Conservation (phyloP, 2,113 vertebrate species). For the Urocitellus parryii region DNA sequence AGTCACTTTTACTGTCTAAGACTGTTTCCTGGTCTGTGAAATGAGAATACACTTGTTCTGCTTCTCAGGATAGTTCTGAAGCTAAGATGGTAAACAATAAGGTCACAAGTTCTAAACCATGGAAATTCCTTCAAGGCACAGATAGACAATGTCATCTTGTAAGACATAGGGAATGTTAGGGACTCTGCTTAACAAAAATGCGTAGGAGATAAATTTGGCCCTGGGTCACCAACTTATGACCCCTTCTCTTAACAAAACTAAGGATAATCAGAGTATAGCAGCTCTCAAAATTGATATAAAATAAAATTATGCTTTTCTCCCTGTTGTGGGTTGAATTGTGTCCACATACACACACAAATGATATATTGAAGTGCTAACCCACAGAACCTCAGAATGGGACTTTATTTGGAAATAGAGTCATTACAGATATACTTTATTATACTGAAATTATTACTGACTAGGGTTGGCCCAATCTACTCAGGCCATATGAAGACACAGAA, state of each 20-base stretch:
- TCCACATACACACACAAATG: background rate
- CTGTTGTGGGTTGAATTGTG: background rate
- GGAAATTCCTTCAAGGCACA: background rate
- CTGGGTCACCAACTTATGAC: background rate
- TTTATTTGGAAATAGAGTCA: background rate
- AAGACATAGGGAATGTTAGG: background rate
- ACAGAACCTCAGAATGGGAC: background rate
- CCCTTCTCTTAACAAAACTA: constrained; percentile 30
- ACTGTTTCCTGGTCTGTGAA: background rate
- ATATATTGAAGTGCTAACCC: background rate
- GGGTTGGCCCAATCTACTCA: background rate
- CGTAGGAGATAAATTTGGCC: background rate
- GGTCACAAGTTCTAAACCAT: background rate
- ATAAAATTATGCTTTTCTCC: background rate
- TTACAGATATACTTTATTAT: background rate
- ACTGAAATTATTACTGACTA: background rate
- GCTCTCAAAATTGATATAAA: constrained; percentile 28
- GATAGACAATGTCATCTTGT: background rate
- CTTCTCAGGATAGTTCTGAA: background rate
- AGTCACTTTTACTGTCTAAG: background rate
- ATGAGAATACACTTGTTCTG: background rate
- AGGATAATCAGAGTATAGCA: background rate
- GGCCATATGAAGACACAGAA: background rate
- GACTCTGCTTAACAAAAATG: background rate
- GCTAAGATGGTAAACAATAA: background rate